Conservation (phyloP, 2,888 invertebrate genomes). For the Macropis europaea region DNA sequence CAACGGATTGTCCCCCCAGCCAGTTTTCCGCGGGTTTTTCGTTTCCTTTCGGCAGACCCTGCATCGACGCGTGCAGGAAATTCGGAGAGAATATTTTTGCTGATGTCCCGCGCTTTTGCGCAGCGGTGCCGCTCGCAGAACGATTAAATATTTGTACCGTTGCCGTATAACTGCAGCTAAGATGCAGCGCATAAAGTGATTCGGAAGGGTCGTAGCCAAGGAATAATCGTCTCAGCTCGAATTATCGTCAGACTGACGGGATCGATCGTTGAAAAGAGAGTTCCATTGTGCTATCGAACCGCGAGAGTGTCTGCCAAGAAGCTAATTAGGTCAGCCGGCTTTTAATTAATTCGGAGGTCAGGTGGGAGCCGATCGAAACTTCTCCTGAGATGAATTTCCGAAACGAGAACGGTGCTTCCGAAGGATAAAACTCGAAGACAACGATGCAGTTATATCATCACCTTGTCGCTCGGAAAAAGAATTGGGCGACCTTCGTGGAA, state of each 20-base stretch:
- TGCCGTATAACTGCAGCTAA: too few species aligned
- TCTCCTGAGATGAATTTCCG: slow-evolving; percentile 3
- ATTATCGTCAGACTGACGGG: neutral
- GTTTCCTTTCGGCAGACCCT: too few species aligned
- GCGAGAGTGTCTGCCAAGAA: slow-evolving; percentile 16
- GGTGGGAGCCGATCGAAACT: slow-evolving; percentile 20
- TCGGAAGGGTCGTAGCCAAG: neutral
- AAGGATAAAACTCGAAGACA: neutral
- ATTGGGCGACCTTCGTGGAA: too few species aligned
- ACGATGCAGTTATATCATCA: too few species aligned
- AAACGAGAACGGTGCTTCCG: neutral
- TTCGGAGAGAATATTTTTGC: too few species aligned
- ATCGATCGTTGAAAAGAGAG: slow-evolving; percentile 13
- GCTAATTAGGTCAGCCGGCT: slow-evolving; percentile 50
- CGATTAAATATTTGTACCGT: too few species aligned
- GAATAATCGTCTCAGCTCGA: neutral
- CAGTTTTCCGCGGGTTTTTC: too few species aligned
- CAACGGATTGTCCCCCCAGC: too few species aligned
- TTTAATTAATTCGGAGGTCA: slow-evolving; percentile 39
- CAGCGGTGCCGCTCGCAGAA: too few species aligned
- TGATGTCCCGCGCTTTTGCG: too few species aligned
- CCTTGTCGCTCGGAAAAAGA: too few species aligned
- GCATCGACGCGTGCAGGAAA: too few species aligned
- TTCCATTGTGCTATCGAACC: slow-evolving; percentile 9
- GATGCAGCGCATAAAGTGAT: neutral